Evolutionary conservation across 2,888 invertebrate genomes (phyloP).

Genomic region (Trachelus tabidus): DNA sequence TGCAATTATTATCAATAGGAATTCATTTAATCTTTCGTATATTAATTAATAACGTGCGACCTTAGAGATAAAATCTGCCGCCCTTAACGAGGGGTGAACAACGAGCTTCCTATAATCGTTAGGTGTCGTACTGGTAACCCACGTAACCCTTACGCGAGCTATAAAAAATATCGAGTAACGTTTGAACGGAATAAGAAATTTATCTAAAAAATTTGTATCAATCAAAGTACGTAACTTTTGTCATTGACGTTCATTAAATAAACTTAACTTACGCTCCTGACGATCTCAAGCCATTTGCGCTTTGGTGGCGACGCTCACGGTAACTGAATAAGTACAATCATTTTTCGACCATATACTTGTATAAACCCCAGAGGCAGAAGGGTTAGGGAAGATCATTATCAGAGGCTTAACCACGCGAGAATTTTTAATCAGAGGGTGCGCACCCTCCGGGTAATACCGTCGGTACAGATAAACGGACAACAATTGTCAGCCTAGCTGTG

Average conservation of each 20-base stretch:
- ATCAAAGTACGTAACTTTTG: too few species aligned
- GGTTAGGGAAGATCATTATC: slow-evolving; percentile 66
- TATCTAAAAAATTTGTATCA: too few species aligned
- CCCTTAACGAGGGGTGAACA: too few species aligned
- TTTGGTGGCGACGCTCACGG: slow-evolving; percentile 43
- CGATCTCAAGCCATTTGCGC: slow-evolving; percentile 59
- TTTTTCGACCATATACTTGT: slow-evolving; percentile 54
- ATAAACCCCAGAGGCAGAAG: slow-evolving; percentile 55
- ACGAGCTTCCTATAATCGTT: neutral
- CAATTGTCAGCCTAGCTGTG: slow-evolving; percentile 50
- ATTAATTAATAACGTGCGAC: slow-evolving; percentile 43
- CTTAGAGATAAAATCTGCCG: slow-evolving; percentile 7
- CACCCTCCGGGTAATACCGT: slow-evolving; percentile 61
- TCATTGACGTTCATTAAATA: neutral
- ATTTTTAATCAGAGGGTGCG: slow-evolving; percentile 67
- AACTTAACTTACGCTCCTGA: slow-evolving; percentile 51
- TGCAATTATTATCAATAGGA: slow-evolving; percentile 36
- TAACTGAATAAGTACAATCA: slow-evolving; percentile 62
- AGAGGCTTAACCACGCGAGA: slow-evolving; percentile 67
- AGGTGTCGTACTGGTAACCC: neutral
- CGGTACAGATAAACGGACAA: slow-evolving; percentile 51
- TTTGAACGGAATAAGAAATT: too few species aligned
- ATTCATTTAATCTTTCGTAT: slow-evolving; percentile 52
- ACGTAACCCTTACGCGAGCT: neutral
- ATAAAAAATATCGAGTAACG: neutral